These are phyloP conservation scores for Clarias fuscus DNA, from an alignment of 2,797 vertebrate species.

Conservation along the genomic window DNA sequence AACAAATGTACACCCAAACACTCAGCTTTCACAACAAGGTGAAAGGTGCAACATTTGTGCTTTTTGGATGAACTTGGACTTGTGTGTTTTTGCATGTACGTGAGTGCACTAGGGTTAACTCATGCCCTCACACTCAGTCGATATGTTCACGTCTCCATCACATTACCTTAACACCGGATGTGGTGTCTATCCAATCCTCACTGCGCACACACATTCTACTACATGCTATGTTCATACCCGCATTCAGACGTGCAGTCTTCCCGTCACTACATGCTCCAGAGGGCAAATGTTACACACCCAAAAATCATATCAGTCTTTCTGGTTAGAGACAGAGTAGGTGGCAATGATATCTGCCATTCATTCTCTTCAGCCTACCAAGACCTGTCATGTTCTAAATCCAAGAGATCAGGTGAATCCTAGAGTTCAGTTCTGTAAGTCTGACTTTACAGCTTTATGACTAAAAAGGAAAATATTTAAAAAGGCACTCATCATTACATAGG, in stretches of 20 bases:
- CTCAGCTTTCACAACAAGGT: slow-evolving; percentile 54
- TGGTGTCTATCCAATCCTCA: slow-evolving; percentile 35
- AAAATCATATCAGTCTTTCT: slow-evolving; percentile 4
- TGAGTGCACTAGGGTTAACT: slow-evolving; percentile 48
- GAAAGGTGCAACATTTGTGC: slow-evolving; percentile 55
- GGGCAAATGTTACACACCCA: slow-evolving; percentile 23
- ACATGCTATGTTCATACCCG: neutral
- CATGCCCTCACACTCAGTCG: slow-evolving; percentile 56
- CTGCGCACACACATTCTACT: slow-evolving; percentile 6
- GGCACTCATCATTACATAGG: neutral
- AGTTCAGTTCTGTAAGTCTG: neutral
- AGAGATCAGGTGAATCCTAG: neutral
- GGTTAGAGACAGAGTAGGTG: neutral
- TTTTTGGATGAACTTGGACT: slow-evolving; percentile 33
- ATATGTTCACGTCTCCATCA: slow-evolving; percentile 51
- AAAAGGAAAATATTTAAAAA: slow-evolving; percentile 9
- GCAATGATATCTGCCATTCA: neutral
- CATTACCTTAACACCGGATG: slow-evolving; percentile 46
- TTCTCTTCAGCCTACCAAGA: neutral
- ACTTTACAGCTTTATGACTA: neutral
- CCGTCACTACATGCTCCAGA: slow-evolving; percentile 4
- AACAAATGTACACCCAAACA: slow-evolving; percentile 38
- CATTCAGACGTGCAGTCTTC: slow-evolving; percentile 33
- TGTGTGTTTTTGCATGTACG: slow-evolving; percentile 41
- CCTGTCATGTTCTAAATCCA: neutral